These are phyloP conservation scores for Pholis gunnellus DNA, from an alignment of 2,113 vertebrate species.

Conservation along the genomic window DNA sequence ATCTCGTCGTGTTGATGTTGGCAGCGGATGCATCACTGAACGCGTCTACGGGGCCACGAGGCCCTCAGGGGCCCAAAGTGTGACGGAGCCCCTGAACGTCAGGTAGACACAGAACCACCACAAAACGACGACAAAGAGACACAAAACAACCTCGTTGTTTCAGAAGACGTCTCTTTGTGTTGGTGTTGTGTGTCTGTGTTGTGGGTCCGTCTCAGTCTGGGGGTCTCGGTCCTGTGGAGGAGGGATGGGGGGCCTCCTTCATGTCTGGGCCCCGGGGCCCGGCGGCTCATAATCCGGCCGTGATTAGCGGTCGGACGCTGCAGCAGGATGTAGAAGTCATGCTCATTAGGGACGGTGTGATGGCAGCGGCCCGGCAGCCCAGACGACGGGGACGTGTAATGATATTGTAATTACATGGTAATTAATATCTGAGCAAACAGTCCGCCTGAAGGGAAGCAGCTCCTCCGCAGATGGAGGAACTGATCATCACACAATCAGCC, in stretches of 20 bases:
- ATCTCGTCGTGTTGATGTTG: slow-evolving; percentile 47
- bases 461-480: slow-evolving; percentile 49
- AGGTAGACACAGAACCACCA: not conserved
- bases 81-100: too few relatives aligned
- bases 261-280: not conserved
- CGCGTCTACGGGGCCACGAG: too few relatives aligned
- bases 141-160: too few relatives aligned
- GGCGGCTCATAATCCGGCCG: not conserved
- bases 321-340: slow-evolving; percentile 43
- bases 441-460: slow-evolving; percentile 38
- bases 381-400: slow-evolving; percentile 72
- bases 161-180: not conserved
- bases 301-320: slow-evolving; percentile 8
- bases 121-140: not conserved
- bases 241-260: not conserved
- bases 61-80: not conserved
- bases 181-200: not conserved
- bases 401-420: slow-evolving; percentile 80
- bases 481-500: slow-evolving; percentile 59
- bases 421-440: slow-evolving; percentile 74
- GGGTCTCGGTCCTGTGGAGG: not conserved
- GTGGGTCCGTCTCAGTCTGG: not conserved
- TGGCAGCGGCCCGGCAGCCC: slow-evolving; percentile 27
- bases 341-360: slow-evolving; percentile 62
- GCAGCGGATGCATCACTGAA: not conserved